A percentile compares a stretch with the other conserved stretches of the same genome.
These are phyloP conservation scores for Pomacea canaliculata DNA, from an alignment of 2,888 invertebrate species.

Conservation along the genomic window DNA sequence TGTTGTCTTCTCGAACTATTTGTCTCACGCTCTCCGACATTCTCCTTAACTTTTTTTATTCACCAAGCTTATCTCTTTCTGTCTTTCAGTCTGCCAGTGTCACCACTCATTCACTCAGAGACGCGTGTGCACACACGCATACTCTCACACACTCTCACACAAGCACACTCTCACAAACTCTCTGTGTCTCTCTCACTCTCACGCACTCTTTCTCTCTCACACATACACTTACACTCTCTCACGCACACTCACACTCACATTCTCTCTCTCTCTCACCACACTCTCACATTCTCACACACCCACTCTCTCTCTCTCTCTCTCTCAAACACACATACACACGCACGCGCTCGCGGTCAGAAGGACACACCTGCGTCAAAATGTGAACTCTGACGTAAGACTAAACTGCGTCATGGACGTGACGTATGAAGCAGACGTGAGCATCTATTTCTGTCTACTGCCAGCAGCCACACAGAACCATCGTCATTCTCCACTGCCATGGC, in stretches of 20 bases:
- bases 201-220: neutral
- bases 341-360: neutral
- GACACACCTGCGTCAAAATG: too few relatives aligned
- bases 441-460: too few relatives aligned
- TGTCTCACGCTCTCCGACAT: neutral
- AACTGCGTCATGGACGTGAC: neutral
- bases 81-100: neutral
- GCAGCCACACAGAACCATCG: too few relatives aligned
- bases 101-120: too few relatives aligned
- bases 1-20: neutral
- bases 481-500: too few relatives aligned
- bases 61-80: neutral
- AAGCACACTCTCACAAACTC: too few relatives aligned
- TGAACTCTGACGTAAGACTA: too few relatives aligned
- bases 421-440: too few relatives aligned
- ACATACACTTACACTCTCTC: neutral
- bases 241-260: neutral
- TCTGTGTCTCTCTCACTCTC: neutral
- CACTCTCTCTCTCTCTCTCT: neutral
- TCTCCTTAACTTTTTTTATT: too few relatives aligned
- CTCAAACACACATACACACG: neutral
- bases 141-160: neutral
- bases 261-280: neutral
- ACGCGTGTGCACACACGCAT: too few relatives aligned
- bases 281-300: neutral